phyloP scores from a whole-genome alignment of 2,113 vertebrate species.

The Glaucidium brasilianum region DNA sequence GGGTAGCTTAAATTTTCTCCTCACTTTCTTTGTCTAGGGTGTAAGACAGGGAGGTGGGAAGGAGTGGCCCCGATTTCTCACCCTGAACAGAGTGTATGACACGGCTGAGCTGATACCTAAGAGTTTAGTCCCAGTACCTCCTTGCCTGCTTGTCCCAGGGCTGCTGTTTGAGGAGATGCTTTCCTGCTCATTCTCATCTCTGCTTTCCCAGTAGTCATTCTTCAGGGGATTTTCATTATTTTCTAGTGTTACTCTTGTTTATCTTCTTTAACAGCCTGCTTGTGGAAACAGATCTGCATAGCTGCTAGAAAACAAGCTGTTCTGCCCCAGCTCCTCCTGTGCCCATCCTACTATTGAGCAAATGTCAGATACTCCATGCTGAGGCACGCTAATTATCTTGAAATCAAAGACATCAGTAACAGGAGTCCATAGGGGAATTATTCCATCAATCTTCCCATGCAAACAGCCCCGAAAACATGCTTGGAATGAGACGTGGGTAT shows the following conservation, averaged over 20 bases:
- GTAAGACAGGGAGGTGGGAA: background rate
- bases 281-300: background rate
- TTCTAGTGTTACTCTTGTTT: background rate
- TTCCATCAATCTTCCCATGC: background rate
- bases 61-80: background rate
- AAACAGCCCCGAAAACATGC: background rate
- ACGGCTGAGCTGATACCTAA: rapidly evolving
- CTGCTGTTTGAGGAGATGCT: background rate
- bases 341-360: background rate
- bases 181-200: background rate
- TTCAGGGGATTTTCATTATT: background rate
- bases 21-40: rapidly evolving
- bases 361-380: background rate
- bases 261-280: background rate
- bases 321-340: background rate
- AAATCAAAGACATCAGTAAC: background rate
- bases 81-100: no score
- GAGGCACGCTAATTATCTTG: background rate
- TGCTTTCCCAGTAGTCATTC: background rate
- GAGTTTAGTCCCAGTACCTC: background rate
- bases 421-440: background rate
- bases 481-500: background rate
- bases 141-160: background rate
- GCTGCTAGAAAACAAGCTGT: background rate
- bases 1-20: background rate